Evolutionary conservation across 2,113 vertebrate species (phyloP).

Genomic region (Sturnira hondurensis): DNA sequence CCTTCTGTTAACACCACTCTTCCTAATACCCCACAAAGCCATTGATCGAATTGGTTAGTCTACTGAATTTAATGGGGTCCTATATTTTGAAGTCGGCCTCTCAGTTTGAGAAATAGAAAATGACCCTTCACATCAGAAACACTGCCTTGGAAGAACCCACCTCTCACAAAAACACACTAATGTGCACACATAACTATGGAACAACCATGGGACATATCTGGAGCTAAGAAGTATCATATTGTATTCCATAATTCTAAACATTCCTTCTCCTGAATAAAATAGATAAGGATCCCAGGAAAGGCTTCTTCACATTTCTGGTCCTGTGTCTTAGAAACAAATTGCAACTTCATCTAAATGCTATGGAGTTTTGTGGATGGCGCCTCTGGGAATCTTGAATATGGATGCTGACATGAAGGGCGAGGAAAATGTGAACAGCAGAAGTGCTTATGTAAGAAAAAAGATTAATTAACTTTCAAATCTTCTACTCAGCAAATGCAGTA

Average conservation of each 20-base stretch:
- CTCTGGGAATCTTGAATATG: background rate
- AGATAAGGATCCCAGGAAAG: background rate
- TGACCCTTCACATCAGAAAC: background rate
- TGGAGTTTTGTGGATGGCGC: background rate
- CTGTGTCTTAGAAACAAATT: background rate
- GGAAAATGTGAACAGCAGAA: constrained; percentile 1
- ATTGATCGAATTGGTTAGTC: background rate
- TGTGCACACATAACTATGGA: background rate
- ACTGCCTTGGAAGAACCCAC: background rate
- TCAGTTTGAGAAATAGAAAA: background rate
- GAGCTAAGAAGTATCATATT: too few species aligned
- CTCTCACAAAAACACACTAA: background rate
- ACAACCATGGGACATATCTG: too few species aligned
- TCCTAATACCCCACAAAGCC: background rate
- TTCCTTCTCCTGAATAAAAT: background rate
- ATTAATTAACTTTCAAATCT: background rate
- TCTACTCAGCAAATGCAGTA: background rate
- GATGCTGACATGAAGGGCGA: background rate
- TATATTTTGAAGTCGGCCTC: background rate
- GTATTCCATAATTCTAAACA: background rate
- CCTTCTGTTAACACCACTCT: background rate
- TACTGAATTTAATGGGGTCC: background rate
- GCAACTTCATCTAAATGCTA: background rate
- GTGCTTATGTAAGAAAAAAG: background rate
- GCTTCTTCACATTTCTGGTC: background rate